Evolutionary conservation across 2,888 invertebrate species (phyloP).

Genomic region (Megamerina dolium): DNA sequence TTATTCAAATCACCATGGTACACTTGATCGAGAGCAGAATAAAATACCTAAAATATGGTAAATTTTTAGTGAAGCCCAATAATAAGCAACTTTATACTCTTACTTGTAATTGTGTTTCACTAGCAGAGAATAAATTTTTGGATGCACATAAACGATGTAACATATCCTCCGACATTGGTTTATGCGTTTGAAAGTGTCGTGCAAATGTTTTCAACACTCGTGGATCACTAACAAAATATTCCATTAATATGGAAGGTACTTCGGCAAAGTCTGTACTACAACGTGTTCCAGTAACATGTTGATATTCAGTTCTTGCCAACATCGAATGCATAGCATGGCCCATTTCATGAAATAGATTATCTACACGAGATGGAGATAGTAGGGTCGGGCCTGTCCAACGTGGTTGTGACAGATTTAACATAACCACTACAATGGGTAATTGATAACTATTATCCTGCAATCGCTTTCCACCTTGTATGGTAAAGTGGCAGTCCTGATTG

Average conservation of each 20-base stretch:
- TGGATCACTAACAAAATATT: constrained; percentile 89
- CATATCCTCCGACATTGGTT: constrained; percentile 74
- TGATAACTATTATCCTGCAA: constrained; percentile 77
- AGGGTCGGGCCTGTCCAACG: constrained; percentile 71
- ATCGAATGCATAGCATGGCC: constrained; percentile 99
- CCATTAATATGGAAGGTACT: constrained; percentile 98
- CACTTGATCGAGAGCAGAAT: constrained; percentile 84
- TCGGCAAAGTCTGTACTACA: constrained; percentile 98
- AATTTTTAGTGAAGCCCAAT: not conserved
- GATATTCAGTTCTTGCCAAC: constrained; percentile 90
- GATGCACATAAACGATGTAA: constrained; percentile 74
- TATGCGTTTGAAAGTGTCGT: constrained; percentile 82
- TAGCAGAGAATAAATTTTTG: constrained; percentile 81
- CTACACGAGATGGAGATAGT: constrained; percentile 76
- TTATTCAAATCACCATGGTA: constrained; percentile 60
- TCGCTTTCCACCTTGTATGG: constrained; percentile 87
- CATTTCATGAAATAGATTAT: constrained; percentile 98
- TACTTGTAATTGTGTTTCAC: constrained; percentile 79
- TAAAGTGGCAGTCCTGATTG: constrained; percentile 98
- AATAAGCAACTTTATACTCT: not conserved
- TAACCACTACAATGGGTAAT: constrained; percentile 86
- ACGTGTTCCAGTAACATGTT: constrained; percentile 95
- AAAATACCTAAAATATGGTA: constrained; percentile 63
- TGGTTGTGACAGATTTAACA: constrained; percentile 78
- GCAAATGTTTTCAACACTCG: constrained; percentile 80